These are phyloP conservation scores for Asobara japonica DNA, from an alignment of 1,140 invertebrate genomes.

Conservation along the genomic window DNA sequence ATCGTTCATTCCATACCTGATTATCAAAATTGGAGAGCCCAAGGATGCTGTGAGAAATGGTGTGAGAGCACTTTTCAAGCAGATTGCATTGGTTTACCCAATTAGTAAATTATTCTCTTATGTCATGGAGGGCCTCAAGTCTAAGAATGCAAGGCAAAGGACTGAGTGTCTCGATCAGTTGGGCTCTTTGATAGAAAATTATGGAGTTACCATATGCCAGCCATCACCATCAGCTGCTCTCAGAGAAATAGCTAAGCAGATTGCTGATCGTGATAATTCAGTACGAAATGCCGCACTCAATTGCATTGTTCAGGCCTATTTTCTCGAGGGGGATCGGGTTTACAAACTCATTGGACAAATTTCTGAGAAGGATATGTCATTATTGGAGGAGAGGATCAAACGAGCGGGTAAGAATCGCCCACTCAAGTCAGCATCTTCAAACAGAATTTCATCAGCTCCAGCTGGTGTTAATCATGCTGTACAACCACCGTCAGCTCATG, in stretches of 20 bases:
- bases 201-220: constrained; percentile 86
- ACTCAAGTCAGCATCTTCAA: constrained; percentile 63
- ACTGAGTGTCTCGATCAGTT: constrained; percentile 95
- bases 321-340: constrained; percentile 88
- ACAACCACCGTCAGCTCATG: constrained; percentile 54
- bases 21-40: constrained; percentile 94
- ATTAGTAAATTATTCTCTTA: constrained; percentile 90
- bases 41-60: constrained; percentile 93
- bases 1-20: constrained; percentile 93
- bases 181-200: constrained; percentile 85
- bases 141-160: constrained; percentile 95
- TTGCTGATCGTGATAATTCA: constrained; percentile 95
- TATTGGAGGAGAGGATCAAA: constrained; percentile 95
- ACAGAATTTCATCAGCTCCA: constrained; percentile 53
- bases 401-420: constrained; percentile 78
- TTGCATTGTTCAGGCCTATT: constrained; percentile 90
- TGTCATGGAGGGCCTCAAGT: constrained; percentile 94
- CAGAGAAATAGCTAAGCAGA: constrained; percentile 93
- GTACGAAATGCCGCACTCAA: constrained; percentile 96
- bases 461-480: constrained; percentile 48
- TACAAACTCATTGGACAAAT: constrained; percentile 85
- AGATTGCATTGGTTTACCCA: constrained; percentile 87
- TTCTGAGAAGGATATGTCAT: constrained; percentile 92
- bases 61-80: constrained; percentile 86
- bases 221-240: constrained; percentile 80